phyloP scores from a whole-genome alignment of 2,797 vertebrate species.

The Mormyrops boulengeri region DNA sequence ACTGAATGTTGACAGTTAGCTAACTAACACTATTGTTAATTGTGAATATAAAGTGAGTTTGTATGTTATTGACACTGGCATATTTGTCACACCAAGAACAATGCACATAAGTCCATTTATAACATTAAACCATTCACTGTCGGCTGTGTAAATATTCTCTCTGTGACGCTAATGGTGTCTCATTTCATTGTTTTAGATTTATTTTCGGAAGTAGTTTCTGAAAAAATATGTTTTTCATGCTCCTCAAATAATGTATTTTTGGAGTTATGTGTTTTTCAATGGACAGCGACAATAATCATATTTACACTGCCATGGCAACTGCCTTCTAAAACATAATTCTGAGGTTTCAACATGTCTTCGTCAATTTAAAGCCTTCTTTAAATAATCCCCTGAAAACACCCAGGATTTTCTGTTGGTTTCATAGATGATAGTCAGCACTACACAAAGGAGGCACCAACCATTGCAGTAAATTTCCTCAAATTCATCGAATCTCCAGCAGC shows the following conservation, averaged over 20 bases:
- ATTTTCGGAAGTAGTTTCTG: not conserved
- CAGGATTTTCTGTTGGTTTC: not conserved
- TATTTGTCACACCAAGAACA: not conserved
- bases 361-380: not conserved
- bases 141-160: not conserved
- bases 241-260: not conserved
- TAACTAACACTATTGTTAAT: not conserved
- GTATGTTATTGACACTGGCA: not conserved
- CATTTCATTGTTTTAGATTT: not conserved
- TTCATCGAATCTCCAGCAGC: not conserved
- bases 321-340: not conserved
- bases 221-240: not conserved
- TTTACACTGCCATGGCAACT: not conserved
- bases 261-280: not conserved
- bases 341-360: not conserved
- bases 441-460: not conserved
- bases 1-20: not conserved
- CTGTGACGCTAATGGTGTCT: not conserved
- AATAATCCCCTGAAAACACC: not conserved
- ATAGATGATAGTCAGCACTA: not conserved
- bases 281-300: not conserved
- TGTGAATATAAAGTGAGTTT: not conserved
- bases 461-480: not conserved
- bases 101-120: not conserved
- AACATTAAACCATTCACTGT: not conserved